These are phyloP conservation scores for Sesia bembeciformis DNA, from an alignment of 2,888 invertebrate genomes.

Conservation along the genomic window DNA sequence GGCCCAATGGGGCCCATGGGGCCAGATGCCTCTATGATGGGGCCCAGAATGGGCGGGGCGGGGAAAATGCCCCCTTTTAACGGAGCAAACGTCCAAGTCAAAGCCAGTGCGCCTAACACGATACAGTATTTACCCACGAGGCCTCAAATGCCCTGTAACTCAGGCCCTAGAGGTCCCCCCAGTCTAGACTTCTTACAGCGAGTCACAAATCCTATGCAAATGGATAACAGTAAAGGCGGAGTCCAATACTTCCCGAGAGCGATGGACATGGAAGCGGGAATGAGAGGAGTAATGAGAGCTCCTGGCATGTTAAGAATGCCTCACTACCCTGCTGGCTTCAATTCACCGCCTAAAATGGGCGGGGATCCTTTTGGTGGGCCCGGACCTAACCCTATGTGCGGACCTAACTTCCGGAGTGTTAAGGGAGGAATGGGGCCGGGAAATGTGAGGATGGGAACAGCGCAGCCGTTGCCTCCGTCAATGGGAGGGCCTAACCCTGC, in stretches of 20 bases:
- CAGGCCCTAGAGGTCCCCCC: slow-evolving; percentile 85
- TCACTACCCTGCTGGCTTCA: slow-evolving; percentile 61
- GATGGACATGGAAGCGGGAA: slow-evolving; percentile 67
- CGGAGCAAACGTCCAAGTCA: slow-evolving; percentile 89
- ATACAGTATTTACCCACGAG: slow-evolving; percentile 97
- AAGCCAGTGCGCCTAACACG: slow-evolving; percentile 97
- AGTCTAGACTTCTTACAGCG: slow-evolving; percentile 92
- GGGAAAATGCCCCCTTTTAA: slow-evolving; percentile 76
- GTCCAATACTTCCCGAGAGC: slow-evolving; percentile 83
- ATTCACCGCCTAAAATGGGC: slow-evolving; percentile 62
- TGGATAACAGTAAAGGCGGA: slow-evolving; percentile 76
- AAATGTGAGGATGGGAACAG: slow-evolving; percentile 59
- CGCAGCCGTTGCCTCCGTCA: slow-evolving; percentile 84
- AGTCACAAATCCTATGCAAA: slow-evolving; percentile 88
- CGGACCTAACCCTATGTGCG: slow-evolving; percentile 40
- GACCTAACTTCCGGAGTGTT: slow-evolving; percentile 51
- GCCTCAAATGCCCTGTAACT: slow-evolving; percentile 85
- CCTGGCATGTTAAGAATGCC: slow-evolving; percentile 60
- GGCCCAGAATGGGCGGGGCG: slow-evolving; percentile 75
- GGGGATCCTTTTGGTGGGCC: slow-evolving; percentile 44
- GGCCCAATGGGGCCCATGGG: slow-evolving; percentile 70
- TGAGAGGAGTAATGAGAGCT: slow-evolving; percentile 65
- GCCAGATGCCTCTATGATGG: slow-evolving; percentile 77
- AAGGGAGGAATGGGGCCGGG: slow-evolving; percentile 51
- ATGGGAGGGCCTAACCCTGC: slow-evolving; percentile 81